A percentile compares a stretch with the other conserved stretches of the same genome.
These are phyloP conservation scores for Pempheris klunzingeri DNA, from an alignment of 2,797 vertebrate species.

Conservation along the genomic window DNA sequence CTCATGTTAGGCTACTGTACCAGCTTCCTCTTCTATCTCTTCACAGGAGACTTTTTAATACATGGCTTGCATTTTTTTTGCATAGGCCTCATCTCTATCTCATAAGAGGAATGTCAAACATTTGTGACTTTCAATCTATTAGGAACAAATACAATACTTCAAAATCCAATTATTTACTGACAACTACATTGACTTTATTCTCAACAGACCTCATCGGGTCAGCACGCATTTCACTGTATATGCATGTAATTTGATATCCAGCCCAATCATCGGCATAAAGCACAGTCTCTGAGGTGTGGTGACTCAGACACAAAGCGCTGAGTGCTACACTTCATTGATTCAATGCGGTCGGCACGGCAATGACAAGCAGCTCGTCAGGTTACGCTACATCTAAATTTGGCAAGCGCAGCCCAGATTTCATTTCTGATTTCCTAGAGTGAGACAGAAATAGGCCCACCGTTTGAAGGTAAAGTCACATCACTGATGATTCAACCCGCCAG, in stretches of 20 bases:
- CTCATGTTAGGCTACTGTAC: conserved; percentile 4
- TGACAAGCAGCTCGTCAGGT: conserved; percentile 56
- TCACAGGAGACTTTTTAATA: background rate
- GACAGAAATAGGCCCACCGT: conserved; percentile 41
- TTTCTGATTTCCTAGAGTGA: conserved; percentile 42
- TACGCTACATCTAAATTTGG: conserved; percentile 60
- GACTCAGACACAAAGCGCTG: conserved; percentile 65
- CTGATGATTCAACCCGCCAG: conserved; percentile 35
- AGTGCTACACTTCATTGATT: conserved; percentile 55
- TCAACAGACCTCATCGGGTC: conserved; percentile 14
- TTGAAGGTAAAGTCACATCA: conserved; percentile 32
- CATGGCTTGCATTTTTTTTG: background rate
- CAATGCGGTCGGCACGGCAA: conserved; percentile 32
- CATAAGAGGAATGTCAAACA: background rate
- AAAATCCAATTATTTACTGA: conserved; percentile 1
- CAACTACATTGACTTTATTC: background rate
- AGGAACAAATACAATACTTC: background rate
- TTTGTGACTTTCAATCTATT: background rate
- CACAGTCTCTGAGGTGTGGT: conserved; percentile 45
- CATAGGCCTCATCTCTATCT: background rate
- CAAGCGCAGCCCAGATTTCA: conserved; percentile 16
- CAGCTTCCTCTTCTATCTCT: conserved; percentile 4
- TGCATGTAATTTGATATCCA: conserved; percentile 37
- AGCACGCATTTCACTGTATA: conserved; percentile 19
- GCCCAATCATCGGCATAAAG: conserved; percentile 39